Base-by-base conservation (phyloP, 2,888 invertebrate genomes). In the Idaea aversata region DNA sequence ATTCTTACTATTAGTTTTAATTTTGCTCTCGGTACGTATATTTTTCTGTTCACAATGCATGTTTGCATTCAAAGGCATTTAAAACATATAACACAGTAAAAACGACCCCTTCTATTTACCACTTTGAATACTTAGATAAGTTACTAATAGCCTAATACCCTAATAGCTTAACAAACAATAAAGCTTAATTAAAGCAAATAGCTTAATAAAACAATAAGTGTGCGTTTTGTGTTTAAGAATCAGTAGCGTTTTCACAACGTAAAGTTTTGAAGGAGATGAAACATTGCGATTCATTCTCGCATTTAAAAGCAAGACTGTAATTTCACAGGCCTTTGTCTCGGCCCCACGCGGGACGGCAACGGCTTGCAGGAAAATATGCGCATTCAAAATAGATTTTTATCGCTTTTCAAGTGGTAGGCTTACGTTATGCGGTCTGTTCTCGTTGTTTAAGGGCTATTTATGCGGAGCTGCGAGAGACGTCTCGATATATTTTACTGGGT, bases 291-390 rank as follows among this genome's bases (percentile, higher is more conserved):
- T 91, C 91, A 91, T 90, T 88, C 90, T 82, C 88, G 88, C 89
- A 88, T 90, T 91, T 91, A 90, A 91, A 92, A 92, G 90, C 88
- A 88, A 88, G 89, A 87, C 87, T 90, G 88, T 91, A 91, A 92
- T 92, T 91, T 91, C 82, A 83, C 88, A 88, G 86, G 86, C 88
- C 91, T 91, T 91, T 92, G 91, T 92, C 87, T 88, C 81, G 76
- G 72, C 68, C 76, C 80, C 79, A 82, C 80, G 74, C 73, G 82
- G 82, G 78, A 76, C 79, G 78, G 77, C 77, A 79, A 72, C 77
- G 79, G 84, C 83, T 87, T 81, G 86, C 81, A 79, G 86, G 83
- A 85, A 88, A 90, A 90, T 90, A 90, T 91, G 91, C 90, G 88
- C 90, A 91, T 91, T 90, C 87, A 82, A 84, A 90, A 88, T 85